Conservation (phyloP, 2,113 vertebrate species). For the Castor canadensis region DNA sequence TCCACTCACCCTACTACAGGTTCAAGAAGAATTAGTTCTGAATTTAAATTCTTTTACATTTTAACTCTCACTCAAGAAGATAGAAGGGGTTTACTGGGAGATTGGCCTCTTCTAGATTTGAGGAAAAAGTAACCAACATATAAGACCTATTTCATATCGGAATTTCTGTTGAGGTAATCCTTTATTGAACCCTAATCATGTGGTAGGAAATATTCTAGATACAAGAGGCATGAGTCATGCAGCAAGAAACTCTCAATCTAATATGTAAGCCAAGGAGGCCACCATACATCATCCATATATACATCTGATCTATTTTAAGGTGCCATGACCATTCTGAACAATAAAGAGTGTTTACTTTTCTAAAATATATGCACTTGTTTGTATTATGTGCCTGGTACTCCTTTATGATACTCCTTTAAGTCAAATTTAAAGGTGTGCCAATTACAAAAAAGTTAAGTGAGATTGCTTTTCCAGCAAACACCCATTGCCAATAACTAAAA, state of each 20-base stretch:
- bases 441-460: background rate
- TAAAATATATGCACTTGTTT: background rate
- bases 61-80: background rate
- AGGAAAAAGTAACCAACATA: background rate
- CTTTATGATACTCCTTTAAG: background rate
- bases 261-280: background rate
- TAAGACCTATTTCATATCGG: background rate
- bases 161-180: background rate
- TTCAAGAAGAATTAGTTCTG: background rate
- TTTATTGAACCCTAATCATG: background rate
- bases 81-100: background rate
- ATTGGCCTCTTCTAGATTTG: background rate
- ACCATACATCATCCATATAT: background rate
- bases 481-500: slow-evolving; percentile 1
- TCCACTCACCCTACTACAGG: background rate
- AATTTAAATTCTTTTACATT: slow-evolving; percentile 4
- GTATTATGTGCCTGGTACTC: background rate
- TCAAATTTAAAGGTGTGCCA: slow-evolving; percentile 21
- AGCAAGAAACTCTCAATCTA: background rate
- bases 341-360: background rate
- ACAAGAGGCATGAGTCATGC: background rate
- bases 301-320: background rate
- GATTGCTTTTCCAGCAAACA: slow-evolving; percentile 40
- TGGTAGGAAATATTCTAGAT: background rate
- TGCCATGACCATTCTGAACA: background rate